phyloP scores from a whole-genome alignment of 2,888 invertebrate genomes.

The Orchesella flavescens region DNA sequence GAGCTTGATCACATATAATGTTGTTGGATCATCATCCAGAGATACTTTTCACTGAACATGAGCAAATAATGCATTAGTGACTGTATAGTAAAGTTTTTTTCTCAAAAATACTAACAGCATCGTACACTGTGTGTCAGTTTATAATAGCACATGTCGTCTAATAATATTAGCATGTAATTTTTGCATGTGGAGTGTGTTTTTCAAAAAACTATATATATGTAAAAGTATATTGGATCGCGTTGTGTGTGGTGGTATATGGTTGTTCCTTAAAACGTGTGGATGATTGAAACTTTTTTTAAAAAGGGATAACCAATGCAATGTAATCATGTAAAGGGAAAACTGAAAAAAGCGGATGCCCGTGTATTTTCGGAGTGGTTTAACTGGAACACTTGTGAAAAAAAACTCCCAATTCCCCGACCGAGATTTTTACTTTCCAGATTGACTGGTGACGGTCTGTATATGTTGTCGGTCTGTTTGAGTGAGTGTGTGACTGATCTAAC shows the following conservation, averaged over 20 bases:
- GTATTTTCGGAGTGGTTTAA: conserved; percentile 62
- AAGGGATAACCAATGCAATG: neutral
- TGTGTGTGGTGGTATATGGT: conserved; percentile 14
- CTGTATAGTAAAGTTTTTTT: conserved; percentile 2
- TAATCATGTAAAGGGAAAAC: conserved; percentile 5
- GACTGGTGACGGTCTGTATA: conserved; percentile 64
- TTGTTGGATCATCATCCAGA: conserved; percentile 54
- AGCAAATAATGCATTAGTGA: conserved; percentile 33
- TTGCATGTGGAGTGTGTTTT: conserved; percentile 14
- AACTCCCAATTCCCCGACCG: conserved; percentile 46
- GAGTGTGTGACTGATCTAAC: conserved; percentile 61
- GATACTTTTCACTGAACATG: conserved; percentile 44
- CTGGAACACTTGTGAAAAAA: conserved; percentile 59
- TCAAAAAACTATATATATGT: neutral
- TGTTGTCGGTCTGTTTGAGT: conserved; percentile 60
- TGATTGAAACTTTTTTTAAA: no score
- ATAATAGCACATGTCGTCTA: neutral
- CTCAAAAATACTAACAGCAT: conserved; percentile 21
- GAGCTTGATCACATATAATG: conserved; percentile 43
- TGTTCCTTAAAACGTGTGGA: conserved; percentile 14
- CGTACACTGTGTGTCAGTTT: conserved; percentile 2
- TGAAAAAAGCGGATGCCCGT: conserved; percentile 24
- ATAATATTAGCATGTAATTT: neutral
- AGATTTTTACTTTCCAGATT: conserved; percentile 64
- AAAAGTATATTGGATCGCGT: neutral